Evolutionary conservation across 2,113 vertebrate genomes (phyloP).

Genomic region (Piaya cayana): DNA sequence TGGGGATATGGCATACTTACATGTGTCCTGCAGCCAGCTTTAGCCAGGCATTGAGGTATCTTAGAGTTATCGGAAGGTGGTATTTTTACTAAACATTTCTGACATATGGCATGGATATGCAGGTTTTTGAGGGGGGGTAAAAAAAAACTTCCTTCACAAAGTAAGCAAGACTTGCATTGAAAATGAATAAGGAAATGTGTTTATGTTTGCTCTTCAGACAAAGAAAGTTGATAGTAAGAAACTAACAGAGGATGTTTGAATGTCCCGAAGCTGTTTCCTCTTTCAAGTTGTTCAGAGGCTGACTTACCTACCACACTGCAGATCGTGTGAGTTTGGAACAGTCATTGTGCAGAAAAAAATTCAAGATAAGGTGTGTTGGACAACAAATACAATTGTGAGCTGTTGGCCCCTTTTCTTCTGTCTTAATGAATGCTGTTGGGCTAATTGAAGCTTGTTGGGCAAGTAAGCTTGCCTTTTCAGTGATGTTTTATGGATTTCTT

Average conservation of each 20-base stretch:
- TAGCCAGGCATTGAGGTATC: not conserved
- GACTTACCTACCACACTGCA: not conserved
- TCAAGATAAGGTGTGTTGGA: not conserved
- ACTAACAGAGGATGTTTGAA: not conserved
- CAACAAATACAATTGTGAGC: not conserved
- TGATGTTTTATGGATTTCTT: not conserved
- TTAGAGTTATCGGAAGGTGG: not conserved
- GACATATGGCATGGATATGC: not conserved
- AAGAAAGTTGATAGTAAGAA: not conserved
- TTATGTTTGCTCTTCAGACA: not conserved
- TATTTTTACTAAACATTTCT: not conserved
- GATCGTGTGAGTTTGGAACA: not conserved
- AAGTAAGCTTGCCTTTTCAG: not conserved
- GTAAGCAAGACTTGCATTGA: not conserved
- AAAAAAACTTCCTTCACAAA: not conserved
- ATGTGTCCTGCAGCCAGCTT: not conserved
- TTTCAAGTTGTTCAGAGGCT: not conserved
- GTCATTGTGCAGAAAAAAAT: not conserved
- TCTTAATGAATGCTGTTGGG: not conserved
- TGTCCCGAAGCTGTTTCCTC: not conserved
- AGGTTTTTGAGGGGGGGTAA: rapidly evolving
- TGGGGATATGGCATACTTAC: not conserved
- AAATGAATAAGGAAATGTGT: not conserved
- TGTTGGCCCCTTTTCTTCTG: not conserved
- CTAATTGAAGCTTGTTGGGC: not conserved